Conservation (phyloP, 1,140 invertebrate genomes). For the Pogonognathellus flavescens region DNA sequence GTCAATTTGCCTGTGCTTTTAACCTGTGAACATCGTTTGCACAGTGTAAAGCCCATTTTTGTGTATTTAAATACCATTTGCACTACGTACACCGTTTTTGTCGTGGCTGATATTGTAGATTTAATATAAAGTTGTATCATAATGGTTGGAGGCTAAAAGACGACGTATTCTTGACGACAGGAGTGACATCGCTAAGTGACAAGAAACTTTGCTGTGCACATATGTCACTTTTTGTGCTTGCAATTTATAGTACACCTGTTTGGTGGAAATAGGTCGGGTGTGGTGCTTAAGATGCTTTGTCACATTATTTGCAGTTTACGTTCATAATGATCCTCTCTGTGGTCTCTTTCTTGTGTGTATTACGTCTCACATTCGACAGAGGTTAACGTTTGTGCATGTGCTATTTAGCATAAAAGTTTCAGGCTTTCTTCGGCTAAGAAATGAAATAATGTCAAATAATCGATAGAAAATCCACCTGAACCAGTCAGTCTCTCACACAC, state of each 20-base stretch:
- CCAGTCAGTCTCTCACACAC: not conserved
- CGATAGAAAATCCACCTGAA: too few species aligned
- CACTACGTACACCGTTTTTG: too few species aligned
- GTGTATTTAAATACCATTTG: too few species aligned
- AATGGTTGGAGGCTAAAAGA: too few species aligned
- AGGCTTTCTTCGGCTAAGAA: conserved; percentile 15
- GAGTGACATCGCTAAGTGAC: too few species aligned
- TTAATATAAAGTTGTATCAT: too few species aligned
- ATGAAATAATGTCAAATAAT: conserved; percentile 5
- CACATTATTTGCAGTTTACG: not conserved
- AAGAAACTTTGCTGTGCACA: not conserved
- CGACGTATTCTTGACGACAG: too few species aligned
- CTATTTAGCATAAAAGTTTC: not conserved
- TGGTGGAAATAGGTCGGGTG: not conserved
- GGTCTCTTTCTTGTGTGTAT: not conserved
- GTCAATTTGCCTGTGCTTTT: too few species aligned
- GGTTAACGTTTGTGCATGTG: not conserved
- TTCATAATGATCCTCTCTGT: not conserved
- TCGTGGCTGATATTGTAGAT: too few species aligned
- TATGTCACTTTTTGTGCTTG: not conserved
- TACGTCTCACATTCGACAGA: not conserved
- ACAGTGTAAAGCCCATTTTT: too few species aligned
- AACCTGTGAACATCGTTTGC: too few species aligned
- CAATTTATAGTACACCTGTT: not conserved
- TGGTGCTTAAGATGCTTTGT: not conserved